Evolutionary conservation across 1,140 invertebrate genomes (phyloP).

Genomic region (Philopotamus ludificatus): DNA sequence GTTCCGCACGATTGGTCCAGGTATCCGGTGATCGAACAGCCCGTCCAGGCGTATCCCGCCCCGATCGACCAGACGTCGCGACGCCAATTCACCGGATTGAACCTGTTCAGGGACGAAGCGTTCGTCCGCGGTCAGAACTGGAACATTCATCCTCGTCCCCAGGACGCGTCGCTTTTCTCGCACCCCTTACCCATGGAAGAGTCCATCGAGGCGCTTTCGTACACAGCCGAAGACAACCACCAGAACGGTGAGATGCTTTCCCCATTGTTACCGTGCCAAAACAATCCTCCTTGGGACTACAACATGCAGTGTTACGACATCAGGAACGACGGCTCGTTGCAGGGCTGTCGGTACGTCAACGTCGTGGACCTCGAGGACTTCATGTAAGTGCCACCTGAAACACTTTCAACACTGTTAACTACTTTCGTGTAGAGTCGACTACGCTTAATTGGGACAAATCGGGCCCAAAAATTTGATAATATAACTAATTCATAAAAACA

Average conservation of each 20-base stretch:
- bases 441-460: background rate
- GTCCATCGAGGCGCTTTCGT: background rate
- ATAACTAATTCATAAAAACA: background rate
- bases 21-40: background rate
- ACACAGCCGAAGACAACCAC: background rate
- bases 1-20: background rate
- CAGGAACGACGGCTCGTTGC: slow-evolving; percentile 52
- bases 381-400: slow-evolving; percentile 58
- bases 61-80: background rate
- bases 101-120: slow-evolving; percentile 15
- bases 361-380: slow-evolving; percentile 68
- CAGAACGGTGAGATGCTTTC: background rate
- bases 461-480: background rate
- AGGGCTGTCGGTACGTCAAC: slow-evolving; percentile 62
- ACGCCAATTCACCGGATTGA: slow-evolving; percentile 1
- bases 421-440: background rate
- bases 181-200: background rate
- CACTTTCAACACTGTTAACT: background rate
- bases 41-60: background rate
- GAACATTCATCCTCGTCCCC: background rate
- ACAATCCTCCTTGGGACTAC: slow-evolving; percentile 59
- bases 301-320: slow-evolving; percentile 59
- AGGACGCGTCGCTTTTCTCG: background rate
- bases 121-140: slow-evolving; percentile 11
- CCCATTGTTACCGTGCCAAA: slow-evolving; percentile 55